Evolutionary conservation across 2,888 invertebrate species (phyloP).

Genomic region (Agonopterix arenella): DNA sequence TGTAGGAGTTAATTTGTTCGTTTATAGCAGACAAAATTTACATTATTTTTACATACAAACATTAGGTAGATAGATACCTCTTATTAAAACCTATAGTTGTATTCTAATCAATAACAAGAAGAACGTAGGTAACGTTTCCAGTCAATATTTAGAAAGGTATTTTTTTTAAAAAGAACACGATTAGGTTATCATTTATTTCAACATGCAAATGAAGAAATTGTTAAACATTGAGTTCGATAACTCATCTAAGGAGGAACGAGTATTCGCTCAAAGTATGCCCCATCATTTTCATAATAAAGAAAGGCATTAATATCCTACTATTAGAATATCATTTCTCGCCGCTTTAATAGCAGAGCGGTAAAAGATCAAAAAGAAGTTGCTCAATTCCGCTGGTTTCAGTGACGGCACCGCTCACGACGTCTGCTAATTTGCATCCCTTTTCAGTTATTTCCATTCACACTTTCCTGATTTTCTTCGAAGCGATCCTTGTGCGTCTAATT

Average conservation of each 20-base stretch:
- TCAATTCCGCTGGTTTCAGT: slow-evolving; percentile 2
- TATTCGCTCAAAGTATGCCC: background rate
- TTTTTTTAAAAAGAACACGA: too few relatives aligned
- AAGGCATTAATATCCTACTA: background rate
- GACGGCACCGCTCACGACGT: background rate
- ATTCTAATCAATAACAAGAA: too few relatives aligned
- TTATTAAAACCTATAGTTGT: too few relatives aligned
- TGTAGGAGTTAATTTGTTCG: too few relatives aligned
- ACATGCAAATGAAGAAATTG: too few relatives aligned
- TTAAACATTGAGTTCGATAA: too few relatives aligned
- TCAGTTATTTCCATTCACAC: slow-evolving; percentile 10
- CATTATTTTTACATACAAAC: too few relatives aligned
- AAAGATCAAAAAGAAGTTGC: slow-evolving; percentile 16
- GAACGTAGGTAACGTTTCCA: too few relatives aligned
- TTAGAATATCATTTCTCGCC: slow-evolving; percentile 8
- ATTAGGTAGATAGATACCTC: too few relatives aligned
- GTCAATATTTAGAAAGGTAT: too few relatives aligned
- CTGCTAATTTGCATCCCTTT: slow-evolving; percentile 22
- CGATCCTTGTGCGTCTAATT: slow-evolving; percentile 7
- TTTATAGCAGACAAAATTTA: too few relatives aligned
- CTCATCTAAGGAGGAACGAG: slow-evolving; percentile 3
- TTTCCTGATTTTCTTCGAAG: slow-evolving; percentile 8
- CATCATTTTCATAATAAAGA: background rate
- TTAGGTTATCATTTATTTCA: too few relatives aligned
- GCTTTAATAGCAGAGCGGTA: slow-evolving; percentile 15